These are phyloP conservation scores for Poeciliopsis gracilis DNA, from an alignment of 2,797 vertebrate genomes.

Conservation along the genomic window DNA sequence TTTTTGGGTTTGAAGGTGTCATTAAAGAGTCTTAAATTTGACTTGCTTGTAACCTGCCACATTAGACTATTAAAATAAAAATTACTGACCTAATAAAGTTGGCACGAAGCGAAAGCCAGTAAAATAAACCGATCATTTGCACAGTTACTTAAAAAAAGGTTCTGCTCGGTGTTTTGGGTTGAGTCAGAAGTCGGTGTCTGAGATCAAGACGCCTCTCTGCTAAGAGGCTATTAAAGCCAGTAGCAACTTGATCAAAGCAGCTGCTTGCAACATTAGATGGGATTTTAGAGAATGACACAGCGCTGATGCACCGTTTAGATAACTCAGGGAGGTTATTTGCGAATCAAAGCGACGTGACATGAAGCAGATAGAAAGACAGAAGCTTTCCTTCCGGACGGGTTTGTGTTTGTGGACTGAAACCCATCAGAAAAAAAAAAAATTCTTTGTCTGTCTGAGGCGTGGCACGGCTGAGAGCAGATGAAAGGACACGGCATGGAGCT, in stretches of 20 bases:
- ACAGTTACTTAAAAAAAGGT: constrained; percentile 19
- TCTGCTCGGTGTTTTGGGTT: constrained; percentile 29
- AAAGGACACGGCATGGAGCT: constrained; percentile 28
- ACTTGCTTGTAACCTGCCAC: background rate
- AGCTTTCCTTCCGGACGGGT: constrained; percentile 22
- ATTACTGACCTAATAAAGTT: constrained; percentile 12
- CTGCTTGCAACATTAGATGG: constrained; percentile 46
- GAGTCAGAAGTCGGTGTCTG: constrained; percentile 32
- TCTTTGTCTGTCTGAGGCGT: constrained; percentile 44
- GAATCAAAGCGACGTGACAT: constrained; percentile 48
- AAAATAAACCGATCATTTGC: constrained; percentile 6
- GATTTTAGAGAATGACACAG: constrained; percentile 60
- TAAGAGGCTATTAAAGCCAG: constrained; percentile 52
- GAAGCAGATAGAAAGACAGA: constrained; percentile 53
- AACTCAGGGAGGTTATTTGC: constrained; percentile 52
- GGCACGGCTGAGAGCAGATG: constrained; percentile 21
- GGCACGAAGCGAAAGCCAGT: background rate
- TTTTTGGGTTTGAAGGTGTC: too few relatives aligned
- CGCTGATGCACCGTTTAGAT: constrained; percentile 57
- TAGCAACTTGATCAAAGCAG: constrained; percentile 67
- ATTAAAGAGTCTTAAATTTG: too few relatives aligned
- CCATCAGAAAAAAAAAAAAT: background rate
- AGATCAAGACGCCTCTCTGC: constrained; percentile 24
- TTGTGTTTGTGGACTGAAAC: constrained; percentile 33
- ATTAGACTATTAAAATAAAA: constrained; percentile 10